These are phyloP conservation scores for Sericinus montela DNA, from an alignment of 2,888 invertebrate species.

Conservation along the genomic window DNA sequence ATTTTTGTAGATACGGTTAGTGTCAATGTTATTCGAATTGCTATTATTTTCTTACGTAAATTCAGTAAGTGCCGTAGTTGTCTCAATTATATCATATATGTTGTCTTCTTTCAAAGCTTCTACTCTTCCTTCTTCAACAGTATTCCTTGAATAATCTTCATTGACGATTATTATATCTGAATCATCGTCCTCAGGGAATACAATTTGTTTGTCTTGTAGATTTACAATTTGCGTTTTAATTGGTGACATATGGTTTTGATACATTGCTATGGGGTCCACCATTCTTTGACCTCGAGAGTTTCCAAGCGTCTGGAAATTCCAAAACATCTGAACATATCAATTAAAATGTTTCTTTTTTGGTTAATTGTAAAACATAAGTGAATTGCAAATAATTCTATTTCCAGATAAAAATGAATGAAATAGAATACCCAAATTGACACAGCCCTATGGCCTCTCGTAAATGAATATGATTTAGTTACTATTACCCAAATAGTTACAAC, in stretches of 20 bases:
- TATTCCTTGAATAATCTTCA: slow-evolving; percentile 57
- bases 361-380: neutral
- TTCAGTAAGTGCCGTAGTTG: slow-evolving; percentile 30
- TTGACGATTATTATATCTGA: slow-evolving; percentile 70
- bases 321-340: slow-evolving; percentile 85
- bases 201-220: slow-evolving; percentile 59
- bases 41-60: slow-evolving; percentile 9
- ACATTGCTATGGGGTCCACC: slow-evolving; percentile 65
- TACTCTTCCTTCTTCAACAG: slow-evolving; percentile 41
- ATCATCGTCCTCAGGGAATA: slow-evolving; percentile 64
- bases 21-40: too few relatives aligned
- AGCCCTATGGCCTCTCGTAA: too few relatives aligned
- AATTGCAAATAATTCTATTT: too few relatives aligned
- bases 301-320: slow-evolving; percentile 88
- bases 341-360: slow-evolving; percentile 40
- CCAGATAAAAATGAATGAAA: too few relatives aligned
- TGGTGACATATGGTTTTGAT: slow-evolving; percentile 59
- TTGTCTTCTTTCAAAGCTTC: slow-evolving; percentile 39
- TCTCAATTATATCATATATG: slow-evolving; percentile 31
- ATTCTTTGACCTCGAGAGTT: slow-evolving; percentile 86
- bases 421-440: too few relatives aligned
- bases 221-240: slow-evolving; percentile 52
- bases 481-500: too few relatives aligned
- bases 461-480: too few relatives aligned
- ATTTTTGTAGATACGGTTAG: too few relatives aligned